phyloP scores from a whole-genome alignment of 2,113 vertebrate species.

The Agelaius phoeniceus region DNA sequence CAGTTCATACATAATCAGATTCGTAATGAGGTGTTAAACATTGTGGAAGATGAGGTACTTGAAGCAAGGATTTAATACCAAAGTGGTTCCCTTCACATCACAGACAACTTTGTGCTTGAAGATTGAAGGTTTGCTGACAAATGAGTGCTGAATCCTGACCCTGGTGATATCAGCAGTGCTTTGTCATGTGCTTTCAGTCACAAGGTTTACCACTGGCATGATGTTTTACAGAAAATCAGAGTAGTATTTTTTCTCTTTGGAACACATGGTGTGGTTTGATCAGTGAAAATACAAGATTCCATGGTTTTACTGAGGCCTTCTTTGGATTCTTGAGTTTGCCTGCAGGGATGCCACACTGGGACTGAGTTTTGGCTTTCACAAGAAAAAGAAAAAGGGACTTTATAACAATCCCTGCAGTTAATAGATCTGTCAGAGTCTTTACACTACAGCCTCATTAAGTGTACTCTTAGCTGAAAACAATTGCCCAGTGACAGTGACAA shows the following conservation, averaged over 20 bases:
- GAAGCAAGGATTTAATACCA: neutral
- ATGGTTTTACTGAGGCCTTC: neutral
- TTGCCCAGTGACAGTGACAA: neutral
- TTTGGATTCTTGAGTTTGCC: neutral
- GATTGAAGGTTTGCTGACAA: neutral
- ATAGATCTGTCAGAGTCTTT: neutral
- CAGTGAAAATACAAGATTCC: neutral
- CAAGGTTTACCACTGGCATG: neutral
- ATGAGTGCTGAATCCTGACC: neutral
- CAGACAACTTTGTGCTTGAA: neutral
- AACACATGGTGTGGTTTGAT: neutral
- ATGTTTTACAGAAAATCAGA: neutral
- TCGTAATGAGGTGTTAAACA: constrained; percentile 24
- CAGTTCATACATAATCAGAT: constrained; percentile 1
- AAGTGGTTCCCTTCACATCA: neutral
- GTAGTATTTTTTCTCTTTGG: neutral
- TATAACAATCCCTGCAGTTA: neutral
- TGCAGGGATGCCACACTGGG: neutral
- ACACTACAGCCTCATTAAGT: neutral
- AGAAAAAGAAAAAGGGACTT: neutral
- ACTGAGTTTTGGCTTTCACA: neutral
- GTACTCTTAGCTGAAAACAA: neutral
- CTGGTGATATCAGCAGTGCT: neutral
- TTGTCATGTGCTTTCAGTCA: neutral
- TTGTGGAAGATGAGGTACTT: constrained; percentile 11